phyloP scores from a whole-genome alignment of 2,113 vertebrate genomes.

The Bombycilla garrulus region DNA sequence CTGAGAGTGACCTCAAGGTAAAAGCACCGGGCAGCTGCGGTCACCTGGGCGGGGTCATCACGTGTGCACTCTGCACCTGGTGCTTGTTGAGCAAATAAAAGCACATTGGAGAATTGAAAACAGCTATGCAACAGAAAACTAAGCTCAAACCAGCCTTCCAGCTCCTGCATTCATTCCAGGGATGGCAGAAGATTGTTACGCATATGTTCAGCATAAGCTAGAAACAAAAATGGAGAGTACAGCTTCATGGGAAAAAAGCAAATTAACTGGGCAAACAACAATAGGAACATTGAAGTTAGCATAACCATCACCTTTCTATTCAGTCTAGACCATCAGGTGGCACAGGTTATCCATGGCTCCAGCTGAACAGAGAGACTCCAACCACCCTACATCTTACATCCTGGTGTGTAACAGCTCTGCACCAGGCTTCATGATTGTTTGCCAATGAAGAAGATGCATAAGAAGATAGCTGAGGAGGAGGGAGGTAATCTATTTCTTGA shows the following conservation, averaged over 20 bases:
- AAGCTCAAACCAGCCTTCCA: neutral
- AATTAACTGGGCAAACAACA: neutral
- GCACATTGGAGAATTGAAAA: neutral
- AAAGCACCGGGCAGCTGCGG: neutral
- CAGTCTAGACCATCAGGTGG: neutral
- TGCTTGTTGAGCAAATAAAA: neutral
- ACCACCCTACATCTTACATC: neutral
- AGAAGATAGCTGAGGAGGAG: neutral
- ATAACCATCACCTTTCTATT: neutral
- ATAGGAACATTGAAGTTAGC: neutral
- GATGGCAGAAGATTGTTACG: neutral
- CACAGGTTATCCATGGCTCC: neutral
- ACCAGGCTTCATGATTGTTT: neutral
- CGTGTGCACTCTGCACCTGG: neutral
- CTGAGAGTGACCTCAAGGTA: slow-evolving; percentile 23
- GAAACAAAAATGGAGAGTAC: neutral
- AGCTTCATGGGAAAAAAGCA: neutral
- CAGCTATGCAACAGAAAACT: neutral
- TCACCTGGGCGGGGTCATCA: neutral
- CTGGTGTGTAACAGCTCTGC: neutral
- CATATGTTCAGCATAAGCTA: neutral
- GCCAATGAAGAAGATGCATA: neutral
- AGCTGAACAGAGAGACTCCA: neutral
- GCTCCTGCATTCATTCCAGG: neutral
- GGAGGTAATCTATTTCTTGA: neutral